Conservation (phyloP, 2,797 vertebrate genomes). For the Perdix hodgsoniae region DNA sequence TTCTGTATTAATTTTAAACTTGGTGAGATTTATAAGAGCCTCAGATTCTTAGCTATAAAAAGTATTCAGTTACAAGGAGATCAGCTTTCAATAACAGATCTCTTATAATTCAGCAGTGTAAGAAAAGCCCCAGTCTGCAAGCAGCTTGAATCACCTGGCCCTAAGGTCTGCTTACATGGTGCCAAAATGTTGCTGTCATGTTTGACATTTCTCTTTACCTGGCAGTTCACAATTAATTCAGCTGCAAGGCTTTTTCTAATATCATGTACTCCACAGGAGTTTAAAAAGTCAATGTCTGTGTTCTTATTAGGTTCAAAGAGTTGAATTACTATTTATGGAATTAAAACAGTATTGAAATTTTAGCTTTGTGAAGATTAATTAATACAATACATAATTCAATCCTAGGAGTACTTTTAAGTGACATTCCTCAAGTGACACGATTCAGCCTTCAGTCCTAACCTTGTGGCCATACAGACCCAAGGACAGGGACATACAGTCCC, state of each 20-base stretch:
- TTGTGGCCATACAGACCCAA: neutral
- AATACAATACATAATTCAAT: constrained; percentile 21
- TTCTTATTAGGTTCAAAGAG: constrained; percentile 45
- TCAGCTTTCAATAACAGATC: neutral
- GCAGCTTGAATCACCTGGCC: neutral
- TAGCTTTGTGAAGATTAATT: constrained; percentile 48
- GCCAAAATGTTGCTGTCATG: constrained; percentile 24
- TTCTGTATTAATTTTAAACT: constrained; percentile 24
- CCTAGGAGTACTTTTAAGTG: constrained; percentile 1
- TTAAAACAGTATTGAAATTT: constrained; percentile 34
- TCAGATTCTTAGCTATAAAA: neutral
- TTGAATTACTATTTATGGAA: constrained; percentile 60
- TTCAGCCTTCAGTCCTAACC: neutral
- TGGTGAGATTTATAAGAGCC: neutral
- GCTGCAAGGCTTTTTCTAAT: constrained; percentile 46
- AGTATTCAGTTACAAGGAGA: neutral
- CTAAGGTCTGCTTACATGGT: neutral
- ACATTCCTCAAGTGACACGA: neutral
- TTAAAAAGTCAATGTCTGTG: constrained; percentile 47
- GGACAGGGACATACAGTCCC: neutral
- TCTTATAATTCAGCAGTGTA: neutral
- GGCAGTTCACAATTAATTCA: constrained; percentile 19
- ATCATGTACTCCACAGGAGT: constrained; percentile 13
- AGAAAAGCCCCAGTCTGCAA: neutral
- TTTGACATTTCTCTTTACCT: neutral